Evolutionary conservation across 23 tunicate genomes (phyloP).

Genomic region (Oikopleura vanhoeffeni): DNA sequence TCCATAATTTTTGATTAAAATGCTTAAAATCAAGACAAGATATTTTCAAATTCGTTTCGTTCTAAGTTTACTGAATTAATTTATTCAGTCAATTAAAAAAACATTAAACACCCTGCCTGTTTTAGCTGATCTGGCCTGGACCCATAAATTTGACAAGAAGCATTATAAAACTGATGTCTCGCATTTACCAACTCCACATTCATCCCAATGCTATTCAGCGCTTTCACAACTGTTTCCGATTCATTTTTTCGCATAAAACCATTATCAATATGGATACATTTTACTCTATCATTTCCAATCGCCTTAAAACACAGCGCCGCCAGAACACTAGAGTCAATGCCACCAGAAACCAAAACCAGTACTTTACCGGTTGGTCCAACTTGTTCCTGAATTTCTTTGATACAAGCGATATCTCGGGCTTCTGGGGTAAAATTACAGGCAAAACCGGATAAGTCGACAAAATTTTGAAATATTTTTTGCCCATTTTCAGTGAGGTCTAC

Average conservation of each 20-base stretch:
- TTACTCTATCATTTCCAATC: background rate
- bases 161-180: conserved; percentile 45
- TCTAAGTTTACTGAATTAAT: too few species aligned
- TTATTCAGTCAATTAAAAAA: too few species aligned
- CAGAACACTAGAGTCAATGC: conserved; percentile 70
- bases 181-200: conserved; percentile 48
- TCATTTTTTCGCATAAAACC: conserved; percentile 94
- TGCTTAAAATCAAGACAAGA: too few species aligned
- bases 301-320: conserved; percentile 41
- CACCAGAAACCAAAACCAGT: conserved; percentile 78
- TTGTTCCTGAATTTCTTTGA: background rate
- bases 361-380: conserved; percentile 24
- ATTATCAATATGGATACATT: conserved; percentile 55
- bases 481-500: conserved; percentile 79
- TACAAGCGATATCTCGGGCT: background rate
- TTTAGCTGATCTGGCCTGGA: background rate
- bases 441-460: conserved; percentile 21
- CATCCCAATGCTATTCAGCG: conserved; percentile 29
- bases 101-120: too few species aligned
- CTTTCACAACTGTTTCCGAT: conserved; percentile 42
- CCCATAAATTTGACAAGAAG: conserved; percentile 4
- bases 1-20: too few species aligned
- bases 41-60: too few species aligned
- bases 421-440: background rate
- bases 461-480: conserved; percentile 49